Conservation (phyloP, 2,797 vertebrate genomes). For the Thamnophis elegans region DNA sequence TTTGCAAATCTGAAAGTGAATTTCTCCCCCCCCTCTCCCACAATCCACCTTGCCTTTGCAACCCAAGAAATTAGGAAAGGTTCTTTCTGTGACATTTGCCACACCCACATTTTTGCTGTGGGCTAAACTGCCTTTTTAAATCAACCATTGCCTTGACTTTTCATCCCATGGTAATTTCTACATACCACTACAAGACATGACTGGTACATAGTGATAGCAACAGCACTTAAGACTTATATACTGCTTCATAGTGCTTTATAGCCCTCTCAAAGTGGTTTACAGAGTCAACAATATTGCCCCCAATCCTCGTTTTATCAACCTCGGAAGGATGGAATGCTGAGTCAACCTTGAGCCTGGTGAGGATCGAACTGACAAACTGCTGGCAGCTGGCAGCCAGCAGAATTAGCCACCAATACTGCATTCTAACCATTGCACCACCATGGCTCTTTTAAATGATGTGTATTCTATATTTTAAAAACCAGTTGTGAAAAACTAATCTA, state of each 20-base stretch:
- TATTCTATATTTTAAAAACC: background rate
- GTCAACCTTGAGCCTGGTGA: too few relatives aligned
- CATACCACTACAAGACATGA: background rate
- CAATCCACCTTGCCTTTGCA: background rate
- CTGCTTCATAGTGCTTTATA: too few relatives aligned
- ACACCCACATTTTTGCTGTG: background rate
- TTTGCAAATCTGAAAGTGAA: background rate
- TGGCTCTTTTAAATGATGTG: background rate
- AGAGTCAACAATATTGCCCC: too few relatives aligned
- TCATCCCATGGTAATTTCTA: background rate
- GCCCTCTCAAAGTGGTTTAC: too few relatives aligned
- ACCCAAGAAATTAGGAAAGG: background rate
- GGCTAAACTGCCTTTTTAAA: background rate
- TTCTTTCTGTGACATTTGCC: background rate
- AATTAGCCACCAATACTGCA: too few relatives aligned
- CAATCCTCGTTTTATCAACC: too few relatives aligned
- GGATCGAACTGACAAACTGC: too few relatives aligned
- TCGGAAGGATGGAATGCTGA: too few relatives aligned
- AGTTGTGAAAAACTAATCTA: background rate
- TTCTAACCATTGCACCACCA: too few relatives aligned
- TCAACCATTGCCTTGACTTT: background rate
- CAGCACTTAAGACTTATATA: too few relatives aligned
- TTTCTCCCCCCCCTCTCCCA: background rate
- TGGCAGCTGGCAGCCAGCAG: too few relatives aligned
- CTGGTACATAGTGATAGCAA: too few relatives aligned